These are phyloP conservation scores for Homarus gammarus DNA, from an alignment of 2,888 invertebrate genomes.

Conservation along the genomic window DNA sequence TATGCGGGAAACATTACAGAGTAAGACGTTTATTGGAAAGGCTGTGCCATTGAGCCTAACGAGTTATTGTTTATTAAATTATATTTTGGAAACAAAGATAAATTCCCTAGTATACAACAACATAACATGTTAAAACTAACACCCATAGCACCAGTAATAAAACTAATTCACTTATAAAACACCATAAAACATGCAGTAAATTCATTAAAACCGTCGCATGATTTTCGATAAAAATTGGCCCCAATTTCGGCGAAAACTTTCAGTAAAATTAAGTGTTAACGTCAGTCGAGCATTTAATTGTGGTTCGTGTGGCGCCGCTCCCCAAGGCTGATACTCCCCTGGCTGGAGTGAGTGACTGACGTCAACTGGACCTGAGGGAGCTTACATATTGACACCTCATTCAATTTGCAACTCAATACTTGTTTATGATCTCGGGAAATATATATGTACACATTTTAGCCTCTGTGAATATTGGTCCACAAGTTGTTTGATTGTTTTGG, in stretches of 20 bases:
- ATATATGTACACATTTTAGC: neutral
- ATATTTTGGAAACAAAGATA: too few species aligned
- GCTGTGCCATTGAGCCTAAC: too few species aligned
- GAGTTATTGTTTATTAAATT: too few species aligned
- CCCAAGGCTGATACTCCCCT: neutral
- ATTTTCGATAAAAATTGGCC: neutral
- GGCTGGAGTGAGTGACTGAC: neutral
- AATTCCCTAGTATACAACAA: too few species aligned
- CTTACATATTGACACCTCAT: constrained; percentile 26
- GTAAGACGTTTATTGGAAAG: too few species aligned
- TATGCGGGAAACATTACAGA: too few species aligned
- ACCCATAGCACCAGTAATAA: too few species aligned
- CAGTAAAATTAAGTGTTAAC: constrained; percentile 1
- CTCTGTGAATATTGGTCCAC: neutral
- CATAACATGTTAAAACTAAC: too few species aligned
- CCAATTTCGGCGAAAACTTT: neutral
- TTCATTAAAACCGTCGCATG: neutral
- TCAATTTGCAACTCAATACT: constrained; percentile 37
- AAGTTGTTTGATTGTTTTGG: neutral
- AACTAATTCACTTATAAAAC: too few species aligned
- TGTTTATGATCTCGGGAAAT: constrained; percentile 5
- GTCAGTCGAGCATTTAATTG: constrained; percentile 1
- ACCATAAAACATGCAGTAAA: neutral
- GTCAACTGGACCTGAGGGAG: constrained; percentile 4
- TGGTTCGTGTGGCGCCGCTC: neutral